Evolutionary conservation across 2,888 invertebrate species (phyloP).

Genomic region (Boloria euphrosyne): DNA sequence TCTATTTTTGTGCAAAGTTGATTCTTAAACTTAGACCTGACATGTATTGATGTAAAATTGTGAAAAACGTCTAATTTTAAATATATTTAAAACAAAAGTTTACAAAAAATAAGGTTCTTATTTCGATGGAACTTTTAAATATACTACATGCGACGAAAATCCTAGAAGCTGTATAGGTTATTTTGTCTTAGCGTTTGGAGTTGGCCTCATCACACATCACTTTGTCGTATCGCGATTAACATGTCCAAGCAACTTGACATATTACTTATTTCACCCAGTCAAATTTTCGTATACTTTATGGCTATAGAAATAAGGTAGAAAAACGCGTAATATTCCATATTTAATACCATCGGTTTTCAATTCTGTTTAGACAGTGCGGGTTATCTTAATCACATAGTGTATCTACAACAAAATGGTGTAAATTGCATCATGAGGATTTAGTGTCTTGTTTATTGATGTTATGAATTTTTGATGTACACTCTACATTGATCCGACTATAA

Average conservation of each 20-base stretch:
- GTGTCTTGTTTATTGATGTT: constrained; percentile 15
- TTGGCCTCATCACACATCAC: constrained; percentile 52
- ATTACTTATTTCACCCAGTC: constrained; percentile 38
- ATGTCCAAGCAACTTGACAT: constrained; percentile 56
- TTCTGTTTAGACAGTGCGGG: constrained; percentile 36
- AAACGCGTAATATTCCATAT: neutral
- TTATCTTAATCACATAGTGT: constrained; percentile 19
- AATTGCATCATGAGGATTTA: constrained; percentile 6
- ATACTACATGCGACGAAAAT: too few relatives aligned
- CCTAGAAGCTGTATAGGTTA: neutral
- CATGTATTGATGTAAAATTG: too few relatives aligned
- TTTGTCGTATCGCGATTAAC: constrained; percentile 62
- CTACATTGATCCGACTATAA: neutral
- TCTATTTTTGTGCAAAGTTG: too few relatives aligned
- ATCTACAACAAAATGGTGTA: constrained; percentile 16
- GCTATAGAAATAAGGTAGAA: constrained; percentile 23
- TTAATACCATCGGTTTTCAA: constrained; percentile 26
- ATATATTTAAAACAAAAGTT: too few relatives aligned
- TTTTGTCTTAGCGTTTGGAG: constrained; percentile 26
- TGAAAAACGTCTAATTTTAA: too few relatives aligned
- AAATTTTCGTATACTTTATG: constrained; percentile 16
- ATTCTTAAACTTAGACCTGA: too few relatives aligned
- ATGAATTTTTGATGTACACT: neutral
- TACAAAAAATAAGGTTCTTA: too few relatives aligned
- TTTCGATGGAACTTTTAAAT: too few relatives aligned